phyloP scores from a whole-genome alignment of 2,113 vertebrate genomes.

The Falcunculus frontatus region DNA sequence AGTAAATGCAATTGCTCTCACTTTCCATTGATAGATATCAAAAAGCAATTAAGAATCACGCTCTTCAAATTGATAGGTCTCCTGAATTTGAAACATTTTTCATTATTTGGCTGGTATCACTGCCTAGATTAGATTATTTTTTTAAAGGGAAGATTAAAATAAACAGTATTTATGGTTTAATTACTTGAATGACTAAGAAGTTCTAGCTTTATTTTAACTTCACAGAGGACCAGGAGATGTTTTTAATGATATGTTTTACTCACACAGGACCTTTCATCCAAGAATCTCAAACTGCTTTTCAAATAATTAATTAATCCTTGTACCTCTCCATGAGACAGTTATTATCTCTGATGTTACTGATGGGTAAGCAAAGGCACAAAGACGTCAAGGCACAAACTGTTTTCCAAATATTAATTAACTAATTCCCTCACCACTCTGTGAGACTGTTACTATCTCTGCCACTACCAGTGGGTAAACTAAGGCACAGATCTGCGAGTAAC shows the following conservation, averaged over 20 bases:
- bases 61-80: constrained; percentile 21
- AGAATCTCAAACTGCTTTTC: constrained; percentile 45
- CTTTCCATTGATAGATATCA: constrained; percentile 45
- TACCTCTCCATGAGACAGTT: constrained; percentile 33
- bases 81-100: constrained; percentile 30
- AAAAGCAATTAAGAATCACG: constrained; percentile 47
- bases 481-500: neutral
- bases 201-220: constrained; percentile 57
- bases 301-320: constrained; percentile 56
- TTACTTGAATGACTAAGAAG: constrained; percentile 63
- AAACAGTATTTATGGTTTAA: constrained; percentile 58
- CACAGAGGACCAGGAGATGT: constrained; percentile 45
- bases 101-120: constrained; percentile 18
- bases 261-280: constrained; percentile 49
- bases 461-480: neutral
- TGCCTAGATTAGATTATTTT: constrained; percentile 50
- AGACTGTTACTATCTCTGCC: constrained; percentile 49
- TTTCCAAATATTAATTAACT: constrained; percentile 63
- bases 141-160: constrained; percentile 40
- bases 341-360: constrained; percentile 47
- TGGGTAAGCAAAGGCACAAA: constrained; percentile 51
- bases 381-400: constrained; percentile 44
- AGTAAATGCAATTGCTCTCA: neutral
- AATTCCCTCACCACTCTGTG: neutral
- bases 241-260: constrained; percentile 54